Evolutionary conservation across 2,888 invertebrate genomes (phyloP).

Genomic region (Sipha maydis): DNA sequence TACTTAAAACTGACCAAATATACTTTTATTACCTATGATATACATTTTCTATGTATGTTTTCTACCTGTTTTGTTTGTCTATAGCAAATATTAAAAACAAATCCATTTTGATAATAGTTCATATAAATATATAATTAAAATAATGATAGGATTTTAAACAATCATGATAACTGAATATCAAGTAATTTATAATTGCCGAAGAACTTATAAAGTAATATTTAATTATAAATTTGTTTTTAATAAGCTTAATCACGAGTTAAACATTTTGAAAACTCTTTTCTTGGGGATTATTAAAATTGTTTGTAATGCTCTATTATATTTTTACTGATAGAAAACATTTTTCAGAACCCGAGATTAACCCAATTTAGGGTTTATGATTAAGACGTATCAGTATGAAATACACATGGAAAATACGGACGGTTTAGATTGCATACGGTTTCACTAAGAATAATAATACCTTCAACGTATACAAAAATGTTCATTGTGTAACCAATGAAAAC

Average conservation of each 20-base stretch:
- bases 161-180: background rate
- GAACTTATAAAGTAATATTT: too few species aligned
- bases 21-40: background rate
- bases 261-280: background rate
- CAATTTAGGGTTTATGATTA: background rate
- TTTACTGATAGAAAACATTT: background rate
- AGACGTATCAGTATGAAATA: background rate
- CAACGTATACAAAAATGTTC: background rate
- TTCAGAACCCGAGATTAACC: background rate
- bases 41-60: background rate
- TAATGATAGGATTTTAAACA: background rate
- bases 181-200: background rate
- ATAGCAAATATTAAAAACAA: too few species aligned
- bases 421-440: background rate
- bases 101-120: too few species aligned
- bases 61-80: too few species aligned
- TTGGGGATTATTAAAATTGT: background rate
- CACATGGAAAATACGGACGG: background rate
- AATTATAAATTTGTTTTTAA: too few species aligned
- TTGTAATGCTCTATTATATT: too few species aligned
- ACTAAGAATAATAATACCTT: background rate
- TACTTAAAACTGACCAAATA: background rate
- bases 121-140: too few species aligned
- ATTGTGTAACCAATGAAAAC: background rate
- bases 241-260: too few species aligned